Evolutionary conservation across 1,140 invertebrate genomes (phyloP).

Genomic region (Aphaenogaster floridana): DNA sequence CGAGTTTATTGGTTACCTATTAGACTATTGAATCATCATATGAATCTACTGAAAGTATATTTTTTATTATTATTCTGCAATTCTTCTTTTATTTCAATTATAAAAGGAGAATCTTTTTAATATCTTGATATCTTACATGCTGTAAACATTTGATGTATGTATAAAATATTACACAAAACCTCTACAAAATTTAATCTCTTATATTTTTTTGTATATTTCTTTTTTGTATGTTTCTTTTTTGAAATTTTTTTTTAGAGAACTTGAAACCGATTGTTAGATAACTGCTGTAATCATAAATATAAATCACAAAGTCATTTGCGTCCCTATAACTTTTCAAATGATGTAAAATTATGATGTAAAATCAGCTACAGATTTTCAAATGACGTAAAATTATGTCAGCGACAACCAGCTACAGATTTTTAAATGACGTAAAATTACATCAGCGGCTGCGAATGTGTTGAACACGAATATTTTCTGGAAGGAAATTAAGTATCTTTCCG

Average conservation of each 20-base stretch:
- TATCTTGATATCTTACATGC: neutral
- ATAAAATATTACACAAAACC: neutral
- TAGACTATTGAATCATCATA: neutral
- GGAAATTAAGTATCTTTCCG: neutral
- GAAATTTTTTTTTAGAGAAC: too few relatives aligned
- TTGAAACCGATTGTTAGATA: too few relatives aligned
- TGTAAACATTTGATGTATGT: neutral
- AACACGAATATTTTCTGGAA: neutral
- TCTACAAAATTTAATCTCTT: too few relatives aligned
- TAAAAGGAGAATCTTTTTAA: neutral
- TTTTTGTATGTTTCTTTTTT: too few relatives aligned
- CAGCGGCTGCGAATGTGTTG: too few relatives aligned
- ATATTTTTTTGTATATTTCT: too few relatives aligned
- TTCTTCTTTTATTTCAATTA: neutral
- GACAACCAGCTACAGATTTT: neutral
- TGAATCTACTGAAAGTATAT: neutral
- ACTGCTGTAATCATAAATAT: too few relatives aligned
- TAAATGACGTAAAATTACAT: neutral
- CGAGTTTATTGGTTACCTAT: neutral
- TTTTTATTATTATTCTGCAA: constrained; percentile 15
- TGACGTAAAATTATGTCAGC: too few relatives aligned
- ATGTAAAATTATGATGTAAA: too few relatives aligned
- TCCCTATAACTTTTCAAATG: too few relatives aligned
- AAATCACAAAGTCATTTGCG: too few relatives aligned
- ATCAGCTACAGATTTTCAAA: too few relatives aligned